Evolutionary conservation across 1,140 invertebrate genomes (phyloP).

Genomic region (Zaprionus tsacasi): DNA sequence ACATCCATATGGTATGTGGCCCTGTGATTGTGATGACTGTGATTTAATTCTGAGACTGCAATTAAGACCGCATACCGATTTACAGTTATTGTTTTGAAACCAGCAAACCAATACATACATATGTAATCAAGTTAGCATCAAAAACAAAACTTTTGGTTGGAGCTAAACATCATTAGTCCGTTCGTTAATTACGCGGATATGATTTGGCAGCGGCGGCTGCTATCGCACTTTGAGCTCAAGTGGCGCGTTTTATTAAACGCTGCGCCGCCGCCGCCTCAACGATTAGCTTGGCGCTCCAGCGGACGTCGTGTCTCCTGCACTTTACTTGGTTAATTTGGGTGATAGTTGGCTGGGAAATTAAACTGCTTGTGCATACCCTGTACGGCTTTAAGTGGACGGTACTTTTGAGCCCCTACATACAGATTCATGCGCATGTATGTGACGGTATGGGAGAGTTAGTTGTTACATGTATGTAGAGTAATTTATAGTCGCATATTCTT

Average conservation of each 20-base stretch:
- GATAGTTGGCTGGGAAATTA: slow-evolving; percentile 31
- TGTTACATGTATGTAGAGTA: slow-evolving; percentile 9
- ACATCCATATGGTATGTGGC: not conserved
- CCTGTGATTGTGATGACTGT: slow-evolving; percentile 16
- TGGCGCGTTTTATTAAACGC: slow-evolving; percentile 68
- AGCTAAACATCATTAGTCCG: slow-evolving; percentile 14
- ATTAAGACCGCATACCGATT: slow-evolving; percentile 24
- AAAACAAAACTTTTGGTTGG: too few relatives aligned
- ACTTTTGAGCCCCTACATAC: too few relatives aligned
- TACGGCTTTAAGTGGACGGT: not conserved
- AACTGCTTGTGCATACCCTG: slow-evolving; percentile 27
- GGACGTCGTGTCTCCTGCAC: slow-evolving; percentile 25
- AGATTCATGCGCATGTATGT: too few relatives aligned
- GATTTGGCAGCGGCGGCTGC: slow-evolving; percentile 14
- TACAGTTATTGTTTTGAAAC: slow-evolving; percentile 16
- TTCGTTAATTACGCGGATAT: slow-evolving; percentile 58
- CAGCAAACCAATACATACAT: not conserved
- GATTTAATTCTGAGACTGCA: slow-evolving; percentile 40
- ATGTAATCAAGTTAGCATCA: too few relatives aligned
- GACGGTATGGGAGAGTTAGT: not conserved
- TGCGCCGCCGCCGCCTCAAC: slow-evolving; percentile 31
- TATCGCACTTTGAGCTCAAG: slow-evolving; percentile 55
- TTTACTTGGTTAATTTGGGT: slow-evolving; percentile 37
- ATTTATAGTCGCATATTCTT: not conserved
- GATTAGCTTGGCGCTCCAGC: slow-evolving; percentile 41